phyloP scores from a whole-genome alignment of 2,888 invertebrate species.

The Euplexia lucipara region DNA sequence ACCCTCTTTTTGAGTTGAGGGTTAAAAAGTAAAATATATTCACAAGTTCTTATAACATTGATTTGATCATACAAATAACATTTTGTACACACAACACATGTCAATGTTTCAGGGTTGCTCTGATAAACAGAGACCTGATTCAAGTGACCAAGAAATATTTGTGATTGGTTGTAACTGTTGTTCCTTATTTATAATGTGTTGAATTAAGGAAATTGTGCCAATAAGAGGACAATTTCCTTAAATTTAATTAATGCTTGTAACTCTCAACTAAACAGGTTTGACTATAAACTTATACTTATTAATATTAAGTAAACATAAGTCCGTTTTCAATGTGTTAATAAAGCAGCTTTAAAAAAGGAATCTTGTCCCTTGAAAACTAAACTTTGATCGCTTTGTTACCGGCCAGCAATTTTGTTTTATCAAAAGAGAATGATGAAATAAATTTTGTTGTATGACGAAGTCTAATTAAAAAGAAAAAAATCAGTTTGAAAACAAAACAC shows the following conservation, averaged over 20 bases:
- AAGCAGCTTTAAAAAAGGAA: too few relatives aligned
- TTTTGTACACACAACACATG: slow-evolving; percentile 9
- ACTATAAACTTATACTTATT: background rate
- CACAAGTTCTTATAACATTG: background rate
- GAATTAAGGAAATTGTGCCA: slow-evolving; percentile 1
- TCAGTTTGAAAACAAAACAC: background rate
- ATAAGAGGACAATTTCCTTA: slow-evolving; percentile 9
- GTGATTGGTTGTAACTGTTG: slow-evolving; percentile 7
- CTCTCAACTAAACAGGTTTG: background rate
- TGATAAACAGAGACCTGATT: slow-evolving; percentile 17
- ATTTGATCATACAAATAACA: background rate
- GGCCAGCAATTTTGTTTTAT: too few relatives aligned
- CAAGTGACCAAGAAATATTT: background rate
- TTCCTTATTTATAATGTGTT: background rate
- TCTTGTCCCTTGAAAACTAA: too few relatives aligned
- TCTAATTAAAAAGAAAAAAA: background rate
- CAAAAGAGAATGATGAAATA: too few relatives aligned
- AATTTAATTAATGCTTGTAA: background rate
- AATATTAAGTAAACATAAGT: background rate
- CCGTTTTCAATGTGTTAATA: too few relatives aligned
- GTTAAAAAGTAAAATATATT: too few relatives aligned
- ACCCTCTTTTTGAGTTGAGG: too few relatives aligned
- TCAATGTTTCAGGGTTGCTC: slow-evolving; percentile 13
- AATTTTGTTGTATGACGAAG: too few relatives aligned
- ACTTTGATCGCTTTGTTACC: too few relatives aligned